Evolutionary conservation across 2,888 invertebrate species (phyloP).

Genomic region (Athalia circularis): DNA sequence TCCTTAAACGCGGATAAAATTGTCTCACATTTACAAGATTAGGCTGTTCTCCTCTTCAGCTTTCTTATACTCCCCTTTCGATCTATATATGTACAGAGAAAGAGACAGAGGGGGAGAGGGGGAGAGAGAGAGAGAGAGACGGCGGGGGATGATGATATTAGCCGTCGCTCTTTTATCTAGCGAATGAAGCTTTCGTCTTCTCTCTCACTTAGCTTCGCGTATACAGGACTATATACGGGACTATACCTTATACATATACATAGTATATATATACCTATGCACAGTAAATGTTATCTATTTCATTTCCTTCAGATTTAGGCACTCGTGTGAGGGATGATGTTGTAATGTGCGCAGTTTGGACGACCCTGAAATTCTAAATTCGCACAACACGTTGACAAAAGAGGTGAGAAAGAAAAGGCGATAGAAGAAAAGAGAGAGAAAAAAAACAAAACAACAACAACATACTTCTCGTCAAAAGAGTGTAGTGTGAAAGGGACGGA

Average conservation of each 20-base stretch:
- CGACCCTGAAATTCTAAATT: no score
- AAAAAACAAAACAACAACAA: background rate
- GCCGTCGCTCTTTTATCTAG: background rate
- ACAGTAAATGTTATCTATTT: slow-evolving; percentile 40
- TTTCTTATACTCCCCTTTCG: no score
- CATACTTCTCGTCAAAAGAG: no score
- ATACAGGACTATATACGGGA: no score
- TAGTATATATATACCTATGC: no score
- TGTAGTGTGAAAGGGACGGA: no score
- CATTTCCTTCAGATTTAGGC: slow-evolving; percentile 42
- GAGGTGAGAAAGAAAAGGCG: background rate
- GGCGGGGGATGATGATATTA: background rate
- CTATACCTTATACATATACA: no score
- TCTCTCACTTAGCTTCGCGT: background rate
- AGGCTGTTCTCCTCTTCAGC: slow-evolving; percentile 40
- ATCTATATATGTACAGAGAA: background rate
- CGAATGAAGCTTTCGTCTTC: background rate
- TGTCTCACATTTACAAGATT: slow-evolving; percentile 60
- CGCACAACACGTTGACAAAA: background rate
- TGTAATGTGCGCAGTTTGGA: no score
- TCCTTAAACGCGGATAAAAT: slow-evolving; percentile 61
- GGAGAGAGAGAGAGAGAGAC: background rate
- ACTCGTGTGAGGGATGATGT: slow-evolving; percentile 2
- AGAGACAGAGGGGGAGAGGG: background rate
- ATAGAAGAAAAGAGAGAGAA: no score